Percentiles rank a stretch among this genome's conserved stretches.
Evolutionary conservation across 2,888 invertebrate species (phyloP).

Genomic region (Drosophila pseudotakahashii): DNA sequence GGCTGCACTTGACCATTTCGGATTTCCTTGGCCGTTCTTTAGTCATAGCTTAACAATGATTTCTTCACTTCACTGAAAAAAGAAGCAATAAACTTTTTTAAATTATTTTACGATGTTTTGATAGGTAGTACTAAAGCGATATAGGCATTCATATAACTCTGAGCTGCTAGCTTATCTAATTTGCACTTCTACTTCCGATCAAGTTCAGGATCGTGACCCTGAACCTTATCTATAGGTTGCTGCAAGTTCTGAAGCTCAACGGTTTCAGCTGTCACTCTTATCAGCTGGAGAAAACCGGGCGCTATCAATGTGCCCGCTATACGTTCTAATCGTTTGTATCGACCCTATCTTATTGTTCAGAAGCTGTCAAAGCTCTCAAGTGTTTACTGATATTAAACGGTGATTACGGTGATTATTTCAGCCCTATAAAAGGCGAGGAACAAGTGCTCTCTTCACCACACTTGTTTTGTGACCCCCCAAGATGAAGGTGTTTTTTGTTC

Average conservation of each 20-base stretch:
- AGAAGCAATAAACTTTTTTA: background rate
- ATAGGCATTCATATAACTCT: background rate
- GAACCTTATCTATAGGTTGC: constrained; percentile 1
- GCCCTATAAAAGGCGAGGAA: constrained; percentile 27
- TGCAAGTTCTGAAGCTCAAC: background rate
- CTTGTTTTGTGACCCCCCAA: constrained; percentile 17
- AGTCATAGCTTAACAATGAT: background rate
- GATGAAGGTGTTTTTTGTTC: constrained; percentile 46
- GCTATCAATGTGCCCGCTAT: constrained; percentile 1
- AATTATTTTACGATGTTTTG: background rate
- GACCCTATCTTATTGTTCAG: constrained; percentile 28
- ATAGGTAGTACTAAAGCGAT: background rate
- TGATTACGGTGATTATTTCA: constrained; percentile 31
- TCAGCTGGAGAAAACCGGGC: constrained; percentile 16
- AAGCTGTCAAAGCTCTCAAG: constrained; percentile 20
- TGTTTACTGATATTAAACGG: constrained; percentile 34
- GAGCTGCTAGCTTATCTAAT: background rate
- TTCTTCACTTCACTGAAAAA: background rate
- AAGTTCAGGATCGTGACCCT: constrained; percentile 13
- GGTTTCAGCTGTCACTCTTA: constrained; percentile 4
- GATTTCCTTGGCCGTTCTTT: background rate
- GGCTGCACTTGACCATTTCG: constrained; percentile 6
- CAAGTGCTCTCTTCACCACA: constrained; percentile 12
- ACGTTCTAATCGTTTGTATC: constrained; percentile 26
- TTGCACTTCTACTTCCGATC: background rate